Conservation (phyloP, 2,113 vertebrate genomes). For the Felis catus region F.catus_Fca126_mat1.0 CM031412.1:22102501-22103000, state of each 20-base stretch:
- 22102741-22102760: not conserved
- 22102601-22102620: not conserved
- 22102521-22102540: not conserved
- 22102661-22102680: not conserved
- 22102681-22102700: not conserved
- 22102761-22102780: not conserved
- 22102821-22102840: not conserved
- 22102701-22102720: not conserved
- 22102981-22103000: constrained; percentile 10
- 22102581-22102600: not conserved
- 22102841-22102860: not conserved
- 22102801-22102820: not conserved
- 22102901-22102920: not conserved
- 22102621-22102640: not conserved
- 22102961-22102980: not conserved
- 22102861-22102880: not conserved
- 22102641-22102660: not conserved
- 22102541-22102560: not conserved
- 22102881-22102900: not conserved
- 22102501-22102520: not conserved
- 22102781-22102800: not conserved
- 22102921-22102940: not conserved
- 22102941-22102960: constrained; percentile 7
- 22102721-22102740: not conserved
- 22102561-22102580: not conserved